phyloP scores from a whole-genome alignment of 2,797 vertebrate genomes.

The Danionella dracula region DNA sequence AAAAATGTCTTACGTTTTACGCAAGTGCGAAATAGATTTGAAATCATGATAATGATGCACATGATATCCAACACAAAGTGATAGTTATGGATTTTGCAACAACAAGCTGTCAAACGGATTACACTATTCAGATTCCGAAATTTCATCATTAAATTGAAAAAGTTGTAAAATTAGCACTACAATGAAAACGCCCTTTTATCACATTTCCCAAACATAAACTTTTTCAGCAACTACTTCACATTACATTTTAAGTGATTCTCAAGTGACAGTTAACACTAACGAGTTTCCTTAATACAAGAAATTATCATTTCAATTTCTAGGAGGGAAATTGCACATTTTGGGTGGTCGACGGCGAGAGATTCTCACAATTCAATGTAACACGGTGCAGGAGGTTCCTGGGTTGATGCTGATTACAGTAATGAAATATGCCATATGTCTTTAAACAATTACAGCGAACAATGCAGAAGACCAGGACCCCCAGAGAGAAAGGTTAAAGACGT shows the following conservation, averaged over 20 bases:
- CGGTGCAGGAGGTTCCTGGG: slow-evolving; percentile 69
- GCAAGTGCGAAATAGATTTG: too few relatives aligned
- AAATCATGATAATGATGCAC: too few relatives aligned
- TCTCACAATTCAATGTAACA: slow-evolving; percentile 2
- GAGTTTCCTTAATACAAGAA: not conserved
- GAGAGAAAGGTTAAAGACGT: slow-evolving; percentile 78
- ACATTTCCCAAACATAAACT: not conserved
- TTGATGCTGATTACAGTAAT: slow-evolving; percentile 92
- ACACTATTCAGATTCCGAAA: too few relatives aligned
- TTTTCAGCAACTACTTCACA: not conserved
- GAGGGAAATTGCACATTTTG: not conserved
- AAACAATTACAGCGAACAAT: slow-evolving; percentile 85
- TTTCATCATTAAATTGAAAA: too few relatives aligned
- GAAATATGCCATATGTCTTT: slow-evolving; percentile 91
- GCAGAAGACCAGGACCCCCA: slow-evolving; percentile 74
- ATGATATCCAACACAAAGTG: too few relatives aligned
- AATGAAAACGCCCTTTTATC: too few relatives aligned
- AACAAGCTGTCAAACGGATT: too few relatives aligned
- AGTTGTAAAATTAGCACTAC: too few relatives aligned
- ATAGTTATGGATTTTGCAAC: too few relatives aligned
- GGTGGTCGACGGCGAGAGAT: slow-evolving; percentile 19
- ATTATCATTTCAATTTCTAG: not conserved
- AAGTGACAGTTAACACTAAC: not conserved
- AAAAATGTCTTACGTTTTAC: too few relatives aligned
- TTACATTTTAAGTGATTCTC: not conserved